Evolutionary conservation across 2,888 invertebrate genomes (phyloP).

Genomic region (Leptura quadrifasciata): DNA sequence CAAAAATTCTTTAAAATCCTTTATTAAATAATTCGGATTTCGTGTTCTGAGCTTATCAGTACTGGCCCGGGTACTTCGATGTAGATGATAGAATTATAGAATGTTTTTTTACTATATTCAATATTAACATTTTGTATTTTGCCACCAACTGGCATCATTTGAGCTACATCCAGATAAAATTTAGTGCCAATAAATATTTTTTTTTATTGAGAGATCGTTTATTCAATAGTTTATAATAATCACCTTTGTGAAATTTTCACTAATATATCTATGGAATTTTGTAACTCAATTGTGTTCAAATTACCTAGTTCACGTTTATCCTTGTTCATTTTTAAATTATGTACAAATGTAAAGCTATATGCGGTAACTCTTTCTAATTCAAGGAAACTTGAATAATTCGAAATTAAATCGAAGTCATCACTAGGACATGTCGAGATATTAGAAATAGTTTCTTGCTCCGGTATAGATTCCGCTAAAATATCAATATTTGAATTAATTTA

Average conservation of each 20-base stretch:
- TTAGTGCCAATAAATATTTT: too few species aligned
- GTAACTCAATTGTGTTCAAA: too few species aligned
- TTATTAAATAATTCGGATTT: not conserved
- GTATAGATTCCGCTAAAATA: not conserved
- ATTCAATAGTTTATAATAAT: too few species aligned
- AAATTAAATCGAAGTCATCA: conserved; percentile 15
- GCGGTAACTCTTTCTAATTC: conserved; percentile 23
- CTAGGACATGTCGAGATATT: not conserved
- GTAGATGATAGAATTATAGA: too few species aligned
- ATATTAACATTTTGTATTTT: too few species aligned
- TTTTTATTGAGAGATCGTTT: too few species aligned
- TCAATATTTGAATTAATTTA: not conserved
- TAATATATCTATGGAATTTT: not conserved
- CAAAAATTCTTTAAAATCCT: not conserved
- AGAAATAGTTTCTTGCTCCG: not conserved
- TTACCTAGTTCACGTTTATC: not conserved
- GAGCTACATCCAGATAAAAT: too few species aligned
- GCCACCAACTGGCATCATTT: too few species aligned
- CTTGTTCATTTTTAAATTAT: not conserved
- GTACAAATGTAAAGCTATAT: conserved; percentile 14
- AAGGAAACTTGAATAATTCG: not conserved
- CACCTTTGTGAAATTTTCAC: not conserved
- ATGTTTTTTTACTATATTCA: too few species aligned
- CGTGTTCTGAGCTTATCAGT: not conserved
- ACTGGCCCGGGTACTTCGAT: not conserved